Conservation (phyloP, 2,888 invertebrate genomes). For the Caenorhabditis auriculariae region DNA sequence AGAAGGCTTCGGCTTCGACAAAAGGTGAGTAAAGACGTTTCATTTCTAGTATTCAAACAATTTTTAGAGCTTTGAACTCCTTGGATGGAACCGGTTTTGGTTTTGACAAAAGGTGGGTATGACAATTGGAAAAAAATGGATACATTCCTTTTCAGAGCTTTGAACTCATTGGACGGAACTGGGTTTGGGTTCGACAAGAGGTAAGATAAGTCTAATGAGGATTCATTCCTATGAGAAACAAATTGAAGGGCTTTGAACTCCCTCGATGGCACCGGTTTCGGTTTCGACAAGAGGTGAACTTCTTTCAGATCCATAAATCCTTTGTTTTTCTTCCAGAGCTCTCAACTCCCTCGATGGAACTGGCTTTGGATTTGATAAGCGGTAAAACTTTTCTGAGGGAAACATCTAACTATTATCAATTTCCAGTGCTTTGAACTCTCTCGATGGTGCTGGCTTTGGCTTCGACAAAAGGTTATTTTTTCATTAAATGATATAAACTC, state of each 20-base stretch:
- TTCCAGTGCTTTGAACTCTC: slow-evolving; percentile 29
- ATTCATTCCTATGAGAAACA: no score
- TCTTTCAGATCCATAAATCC: no score
- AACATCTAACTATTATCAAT: no score
- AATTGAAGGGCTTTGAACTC: slow-evolving; percentile 39
- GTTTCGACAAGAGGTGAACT: slow-evolving; percentile 14
- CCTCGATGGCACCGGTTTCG: slow-evolving; percentile 30
- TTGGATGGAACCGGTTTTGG: slow-evolving; percentile 41
- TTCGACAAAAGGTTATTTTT: no score
- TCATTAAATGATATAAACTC: no score
- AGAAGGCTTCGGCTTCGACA: slow-evolving; percentile 33
- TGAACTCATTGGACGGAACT: slow-evolving; percentile 26
- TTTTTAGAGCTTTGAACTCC: slow-evolving; percentile 7
- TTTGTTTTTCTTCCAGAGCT: slow-evolving; percentile 13
- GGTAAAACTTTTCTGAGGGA: no score
- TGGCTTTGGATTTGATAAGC: slow-evolving; percentile 26
- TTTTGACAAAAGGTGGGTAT: slow-evolving; percentile 40
- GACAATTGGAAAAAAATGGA: no score
- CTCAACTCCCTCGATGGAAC: slow-evolving; percentile 23
- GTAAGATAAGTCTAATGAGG: no score
- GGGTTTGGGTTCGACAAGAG: slow-evolving; percentile 44
- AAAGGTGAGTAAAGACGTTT: no score
- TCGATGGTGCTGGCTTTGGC: slow-evolving; percentile 39
- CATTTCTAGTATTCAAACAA: no score
- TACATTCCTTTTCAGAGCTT: slow-evolving; percentile 7